A percentile compares a stretch with the other conserved stretches of the same genome.
Evolutionary conservation across 2,888 invertebrate species (phyloP).

Genomic region (Scaptomyza caliginosa): DNA sequence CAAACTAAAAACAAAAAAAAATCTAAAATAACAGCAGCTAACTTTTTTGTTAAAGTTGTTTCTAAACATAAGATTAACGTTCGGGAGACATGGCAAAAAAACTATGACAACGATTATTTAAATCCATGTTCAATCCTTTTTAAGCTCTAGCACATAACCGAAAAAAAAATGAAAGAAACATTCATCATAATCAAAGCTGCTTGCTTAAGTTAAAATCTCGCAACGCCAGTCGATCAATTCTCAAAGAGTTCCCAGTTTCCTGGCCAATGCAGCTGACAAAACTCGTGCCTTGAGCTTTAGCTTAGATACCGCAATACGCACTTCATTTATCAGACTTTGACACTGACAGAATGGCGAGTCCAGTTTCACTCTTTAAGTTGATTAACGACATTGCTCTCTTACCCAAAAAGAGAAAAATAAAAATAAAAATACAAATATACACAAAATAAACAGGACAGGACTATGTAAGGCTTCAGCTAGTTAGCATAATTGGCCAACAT

Average conservation of each 20-base stretch:
- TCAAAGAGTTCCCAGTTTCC: constrained; percentile 1
- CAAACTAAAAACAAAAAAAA: not conserved
- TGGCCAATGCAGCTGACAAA: not conserved
- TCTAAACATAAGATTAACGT: not conserved
- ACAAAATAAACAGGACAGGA: too few relatives aligned
- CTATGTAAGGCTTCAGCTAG: constrained; percentile 21
- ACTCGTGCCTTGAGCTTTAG: constrained; percentile 11
- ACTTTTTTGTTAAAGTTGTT: too few relatives aligned
- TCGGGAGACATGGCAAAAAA: not conserved
- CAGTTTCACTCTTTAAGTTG: constrained; percentile 61
- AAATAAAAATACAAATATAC: not conserved
- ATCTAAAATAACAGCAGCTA: too few relatives aligned
- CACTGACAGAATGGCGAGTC: constrained; percentile 63
- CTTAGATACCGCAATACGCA: constrained; percentile 34
- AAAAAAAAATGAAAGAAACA: too few relatives aligned
- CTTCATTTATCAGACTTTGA: constrained; percentile 75
- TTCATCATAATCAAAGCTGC: constrained; percentile 27
- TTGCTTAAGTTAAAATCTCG: constrained; percentile 5
- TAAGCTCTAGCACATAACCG: not conserved
- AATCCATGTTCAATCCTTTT: constrained; percentile 1
- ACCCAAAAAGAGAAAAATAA: constrained; percentile 7
- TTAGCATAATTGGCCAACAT: constrained; percentile 39
- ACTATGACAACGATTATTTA: not conserved
- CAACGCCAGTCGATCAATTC: constrained; percentile 14
- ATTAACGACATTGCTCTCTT: constrained; percentile 64